A percentile compares a stretch with the other conserved stretches of the same genome.
phyloP scores from a whole-genome alignment of 1,140 invertebrate species.

The Daktulosphaira vitifoliae region DNA sequence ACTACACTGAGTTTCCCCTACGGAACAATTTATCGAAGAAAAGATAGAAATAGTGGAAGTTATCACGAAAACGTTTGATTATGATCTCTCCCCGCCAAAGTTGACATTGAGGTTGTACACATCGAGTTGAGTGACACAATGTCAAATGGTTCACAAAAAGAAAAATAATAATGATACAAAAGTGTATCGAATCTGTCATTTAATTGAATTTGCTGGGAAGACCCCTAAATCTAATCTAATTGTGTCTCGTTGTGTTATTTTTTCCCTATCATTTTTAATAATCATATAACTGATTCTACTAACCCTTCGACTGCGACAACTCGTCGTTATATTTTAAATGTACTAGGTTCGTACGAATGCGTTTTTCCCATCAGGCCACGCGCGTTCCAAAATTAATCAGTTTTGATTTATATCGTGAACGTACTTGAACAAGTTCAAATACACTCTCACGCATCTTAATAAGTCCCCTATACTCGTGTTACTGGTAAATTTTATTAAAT shows the following conservation, averaged over 20 bases:
- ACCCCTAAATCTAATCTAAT: conserved; percentile 10
- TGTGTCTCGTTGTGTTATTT: conserved; percentile 21
- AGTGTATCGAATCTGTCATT: neutral
- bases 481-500: too few relatives aligned
- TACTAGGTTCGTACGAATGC: neutral
- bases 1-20: neutral
- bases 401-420: conserved; percentile 7
- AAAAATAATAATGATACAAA: neutral
- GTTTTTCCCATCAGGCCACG: neutral
- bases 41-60: too few relatives aligned
- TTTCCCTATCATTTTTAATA: neutral
- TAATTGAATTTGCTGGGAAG: conserved; percentile 12
- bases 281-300: too few relatives aligned
- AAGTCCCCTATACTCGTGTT: neutral
- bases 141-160: too few relatives aligned
- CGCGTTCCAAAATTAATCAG: conserved; percentile 15
- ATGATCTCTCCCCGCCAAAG: neutral
- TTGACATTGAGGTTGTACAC: neutral
- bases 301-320: neutral
- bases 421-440: neutral
- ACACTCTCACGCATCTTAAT: conserved; percentile 1
- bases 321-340: neutral
- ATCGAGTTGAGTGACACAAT: neutral
- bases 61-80: too few relatives aligned
- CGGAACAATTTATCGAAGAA: conserved; percentile 1